Percentiles rank a stretch among this genome's conserved stretches.
Evolutionary conservation across 2,113 vertebrate genomes (phyloP).

Genomic region (Passer montanus): DNA sequence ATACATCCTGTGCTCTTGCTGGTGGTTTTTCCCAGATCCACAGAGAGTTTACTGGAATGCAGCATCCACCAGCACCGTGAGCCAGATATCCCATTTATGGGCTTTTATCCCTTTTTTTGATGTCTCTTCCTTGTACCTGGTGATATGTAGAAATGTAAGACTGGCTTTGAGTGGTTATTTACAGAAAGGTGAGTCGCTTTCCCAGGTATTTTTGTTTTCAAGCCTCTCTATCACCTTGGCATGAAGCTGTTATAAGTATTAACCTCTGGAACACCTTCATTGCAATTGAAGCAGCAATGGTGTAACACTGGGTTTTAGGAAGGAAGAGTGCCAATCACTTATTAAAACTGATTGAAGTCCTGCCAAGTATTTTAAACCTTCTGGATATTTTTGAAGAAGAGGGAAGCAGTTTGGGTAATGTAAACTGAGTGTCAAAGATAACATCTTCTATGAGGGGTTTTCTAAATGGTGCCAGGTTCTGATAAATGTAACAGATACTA

Average conservation of each 20-base stretch:
- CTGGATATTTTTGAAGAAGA: neutral
- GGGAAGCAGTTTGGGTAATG: neutral
- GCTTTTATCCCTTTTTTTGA: neutral
- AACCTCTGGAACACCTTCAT: neutral
- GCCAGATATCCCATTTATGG: neutral
- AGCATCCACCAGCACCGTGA: neutral
- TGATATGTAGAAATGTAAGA: rapidly evolving
- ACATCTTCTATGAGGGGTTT: neutral
- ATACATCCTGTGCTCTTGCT: neutral
- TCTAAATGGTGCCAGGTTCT: neutral
- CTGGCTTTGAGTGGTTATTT: neutral
- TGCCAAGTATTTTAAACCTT: neutral
- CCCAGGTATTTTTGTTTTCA: neutral
- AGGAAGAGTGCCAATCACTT: neutral
- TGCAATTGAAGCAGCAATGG: neutral
- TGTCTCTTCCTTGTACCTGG: neutral
- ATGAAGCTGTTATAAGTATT: neutral
- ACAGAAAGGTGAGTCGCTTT: neutral
- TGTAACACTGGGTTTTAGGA: neutral
- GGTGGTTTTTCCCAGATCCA: neutral
- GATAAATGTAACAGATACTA: neutral
- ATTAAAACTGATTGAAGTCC: neutral
- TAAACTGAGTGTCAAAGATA: neutral
- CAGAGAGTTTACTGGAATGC: neutral
- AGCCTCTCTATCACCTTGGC: neutral